Evolutionary conservation across 2,888 invertebrate genomes (phyloP), one percentile per base, ranked within the genome.

Genomic region (Druceiella hillmani): DNA sequence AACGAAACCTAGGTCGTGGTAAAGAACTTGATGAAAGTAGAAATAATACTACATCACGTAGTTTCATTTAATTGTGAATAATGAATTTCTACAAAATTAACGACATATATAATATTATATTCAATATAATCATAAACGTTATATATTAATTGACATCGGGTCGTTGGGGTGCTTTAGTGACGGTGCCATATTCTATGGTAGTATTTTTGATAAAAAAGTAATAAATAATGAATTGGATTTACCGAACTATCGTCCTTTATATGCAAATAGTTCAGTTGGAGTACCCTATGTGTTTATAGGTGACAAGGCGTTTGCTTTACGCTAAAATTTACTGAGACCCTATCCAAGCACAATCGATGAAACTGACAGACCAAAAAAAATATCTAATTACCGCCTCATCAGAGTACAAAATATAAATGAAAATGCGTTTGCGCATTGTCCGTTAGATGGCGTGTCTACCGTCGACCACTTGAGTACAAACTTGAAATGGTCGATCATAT

Each of bases 121-220:
- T n/a, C n/a, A n/a, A n/a, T 45, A 48, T 44, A 41, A 42, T 33
- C 22, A 43, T 33, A 36, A 38, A 6, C 37, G 38, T 30, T 44
- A 43, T 39, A 43, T 44, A 33, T 40, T 41, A 26, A 42, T 45
- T 26, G 40, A 45, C 33, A 38, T 44, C 43, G 45, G 47, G 26
- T 42, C 45, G 22, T 41, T 40, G 40, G 44, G 44, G 30, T 14
- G 43, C 11, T 41, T 38, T 29, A 44, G 43, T 40, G 43, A 45
- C 28, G 35, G 39, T 17, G 47, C 43, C 32, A 47, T 45, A 36
- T 44, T 44, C 39, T 33, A 32, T 3, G 41, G 42, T 28, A 37
- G 33, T 39, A 17, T 31, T 27, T 22, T 33, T n/a, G n/a, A n/a
- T n/a, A n/a, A n/a, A n/a, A n/a, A n/a, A n/a, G n/a, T n/a, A n/a